Conservation (phyloP, 2,797 vertebrate genomes). For the Gymnodraco acuticeps region DNA sequence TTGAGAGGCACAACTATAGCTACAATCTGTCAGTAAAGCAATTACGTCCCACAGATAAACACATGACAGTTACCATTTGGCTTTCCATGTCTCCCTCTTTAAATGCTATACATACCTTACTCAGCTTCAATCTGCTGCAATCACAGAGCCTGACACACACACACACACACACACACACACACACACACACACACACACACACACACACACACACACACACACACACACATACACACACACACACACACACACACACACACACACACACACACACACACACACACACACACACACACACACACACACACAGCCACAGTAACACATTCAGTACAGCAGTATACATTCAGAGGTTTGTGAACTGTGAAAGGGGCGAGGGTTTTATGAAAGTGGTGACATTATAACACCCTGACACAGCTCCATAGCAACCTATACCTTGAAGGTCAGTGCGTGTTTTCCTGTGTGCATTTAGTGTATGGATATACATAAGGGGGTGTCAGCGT, state of each 20-base stretch:
- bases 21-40: constrained; percentile 45
- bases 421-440: constrained; percentile 72
- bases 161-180: not conserved
- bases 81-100: constrained; percentile 31
- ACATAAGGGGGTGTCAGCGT: constrained; percentile 4
- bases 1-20: constrained; percentile 33
- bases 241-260: constrained; percentile 3
- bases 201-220: constrained; percentile 3
- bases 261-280: not conserved
- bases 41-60: constrained; percentile 46
- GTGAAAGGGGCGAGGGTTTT: constrained; percentile 73
- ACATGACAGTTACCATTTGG: constrained; percentile 44
- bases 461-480: constrained; percentile 30
- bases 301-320: not conserved
- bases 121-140: constrained; percentile 23
- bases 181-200: not conserved
- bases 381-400: constrained; percentile 77
- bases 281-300: not conserved
- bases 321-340: not conserved
- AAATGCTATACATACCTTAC: constrained; percentile 36
- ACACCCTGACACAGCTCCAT: constrained; percentile 69
- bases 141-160: constrained; percentile 17
- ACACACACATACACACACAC: not conserved
- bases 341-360: constrained; percentile 67
- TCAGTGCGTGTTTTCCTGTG: constrained; percentile 53